Conservation (phyloP, 1,140 invertebrate species). For the Nasonia vitripennis region DNA sequence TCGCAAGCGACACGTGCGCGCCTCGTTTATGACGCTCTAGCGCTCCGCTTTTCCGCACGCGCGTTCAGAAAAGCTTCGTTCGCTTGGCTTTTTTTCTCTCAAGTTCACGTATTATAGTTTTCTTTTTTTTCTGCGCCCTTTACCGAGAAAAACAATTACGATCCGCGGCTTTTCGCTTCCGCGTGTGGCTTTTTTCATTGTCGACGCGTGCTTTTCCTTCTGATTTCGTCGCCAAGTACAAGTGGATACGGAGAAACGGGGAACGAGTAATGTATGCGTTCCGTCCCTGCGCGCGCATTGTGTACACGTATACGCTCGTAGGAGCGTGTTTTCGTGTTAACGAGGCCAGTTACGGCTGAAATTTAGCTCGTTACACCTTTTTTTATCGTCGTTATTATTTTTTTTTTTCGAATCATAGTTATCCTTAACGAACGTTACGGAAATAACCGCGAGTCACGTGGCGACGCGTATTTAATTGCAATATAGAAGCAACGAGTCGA, state of each 20-base stretch:
- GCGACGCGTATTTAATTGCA: no score
- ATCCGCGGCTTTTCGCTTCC: not conserved
- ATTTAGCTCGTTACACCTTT: not conserved
- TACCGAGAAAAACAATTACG: not conserved
- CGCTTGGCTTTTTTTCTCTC: not conserved
- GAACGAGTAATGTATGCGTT: not conserved
- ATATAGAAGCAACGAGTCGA: no score
- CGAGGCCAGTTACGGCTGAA: slow-evolving; percentile 33
- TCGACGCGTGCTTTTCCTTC: not conserved
- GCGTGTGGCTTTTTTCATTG: not conserved
- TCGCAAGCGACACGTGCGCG: not conserved
- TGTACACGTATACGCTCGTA: not conserved
- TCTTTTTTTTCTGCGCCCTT: not conserved
- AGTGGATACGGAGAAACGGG: not conserved
- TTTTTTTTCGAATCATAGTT: not conserved
- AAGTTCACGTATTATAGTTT: not conserved
- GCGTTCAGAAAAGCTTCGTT: not conserved
- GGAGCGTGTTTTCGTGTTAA: slow-evolving; percentile 14
- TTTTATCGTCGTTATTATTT: not conserved
- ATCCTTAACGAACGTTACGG: not conserved
- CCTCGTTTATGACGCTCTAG: not conserved
- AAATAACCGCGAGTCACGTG: not conserved
- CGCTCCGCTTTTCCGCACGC: not conserved
- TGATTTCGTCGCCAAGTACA: not conserved
- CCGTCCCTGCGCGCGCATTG: not conserved